Evolutionary conservation across 2,888 invertebrate genomes (phyloP), one percentile per base, ranked within the genome.

Genomic region (Nymphalis polychloros): DNA sequence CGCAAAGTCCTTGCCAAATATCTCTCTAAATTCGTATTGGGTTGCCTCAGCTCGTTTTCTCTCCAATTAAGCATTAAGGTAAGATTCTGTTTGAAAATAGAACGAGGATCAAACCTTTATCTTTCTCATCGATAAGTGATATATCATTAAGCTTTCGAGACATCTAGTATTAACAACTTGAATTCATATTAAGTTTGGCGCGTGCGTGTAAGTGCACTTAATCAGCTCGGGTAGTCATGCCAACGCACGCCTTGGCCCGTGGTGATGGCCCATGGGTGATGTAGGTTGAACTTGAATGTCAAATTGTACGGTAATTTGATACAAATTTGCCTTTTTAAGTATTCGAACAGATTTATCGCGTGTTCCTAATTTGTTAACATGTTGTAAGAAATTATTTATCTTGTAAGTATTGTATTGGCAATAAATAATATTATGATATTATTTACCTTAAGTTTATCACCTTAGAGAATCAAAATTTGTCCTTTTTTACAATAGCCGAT

Each of bases 231-330:
- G 13, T 13, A 10, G 41, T 13, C 41, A 41, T 41, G 41, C 41
- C 13, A 41, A 13, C 41, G 13, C 10, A 41, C 13, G 41, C 13
- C 10, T 50, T 17, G 31, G n/a, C 55, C 31, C 59, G 10, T 61
- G 66, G 53, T 10, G 59, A 50, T 35, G 52, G 66, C 63, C 63
- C 47, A 60, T 60, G 63, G 65, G 64, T 67, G 69, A 69, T 53
- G 31, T 35, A 48, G 66, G 65, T 59, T 59, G 63, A 67, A 65
- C 63, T 59, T 59, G 63, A 67, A 65, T 65, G 52, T 60, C 49
- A 71, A 66, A 66, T 71, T 71, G 66, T 63, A 47, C 55, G 49
- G 50, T 67, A 69, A 69, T 71, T 49, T 67, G n/a, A 67, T 61
- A 66, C 66, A 27, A 62, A 64, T 23, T 49, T 52, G 52, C 57